Percentiles rank a stretch among this genome's conserved stretches.
Evolutionary conservation across 2,888 invertebrate genomes (phyloP).

Genomic region (Prosopocoilus inquinatus): DNA sequence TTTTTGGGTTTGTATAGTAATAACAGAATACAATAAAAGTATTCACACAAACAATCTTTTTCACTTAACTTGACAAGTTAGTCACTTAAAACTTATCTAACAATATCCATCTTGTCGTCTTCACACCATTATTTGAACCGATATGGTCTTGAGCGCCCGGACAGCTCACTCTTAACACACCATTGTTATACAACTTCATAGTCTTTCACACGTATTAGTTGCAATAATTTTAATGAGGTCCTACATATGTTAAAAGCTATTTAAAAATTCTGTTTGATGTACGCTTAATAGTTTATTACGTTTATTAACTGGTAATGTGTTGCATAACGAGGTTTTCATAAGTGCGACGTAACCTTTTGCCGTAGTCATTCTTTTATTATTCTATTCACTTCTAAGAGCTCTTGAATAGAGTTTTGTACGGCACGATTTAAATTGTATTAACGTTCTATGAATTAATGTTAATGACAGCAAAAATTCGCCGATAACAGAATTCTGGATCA

Average conservation of each 20-base stretch:
- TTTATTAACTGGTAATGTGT: constrained; percentile 1
- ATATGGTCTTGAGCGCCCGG: constrained; percentile 2
- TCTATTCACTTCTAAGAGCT: too few species aligned
- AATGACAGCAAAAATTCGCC: too few species aligned
- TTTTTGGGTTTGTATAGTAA: constrained; percentile 5
- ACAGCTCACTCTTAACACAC: constrained; percentile 3
- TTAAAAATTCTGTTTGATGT: too few species aligned
- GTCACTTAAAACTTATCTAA: constrained; percentile 16
- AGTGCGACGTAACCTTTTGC: too few species aligned
- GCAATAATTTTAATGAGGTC: neutral
- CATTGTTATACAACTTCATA: neutral
- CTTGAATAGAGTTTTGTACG: too few species aligned
- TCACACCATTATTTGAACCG: constrained; percentile 10
- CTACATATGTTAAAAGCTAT: neutral
- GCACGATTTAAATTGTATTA: too few species aligned
- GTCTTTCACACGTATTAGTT: neutral
- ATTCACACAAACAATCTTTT: constrained; percentile 16
- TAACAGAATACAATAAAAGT: constrained; percentile 9
- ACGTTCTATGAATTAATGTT: too few species aligned
- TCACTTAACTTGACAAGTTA: constrained; percentile 17
- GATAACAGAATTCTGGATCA: too few species aligned
- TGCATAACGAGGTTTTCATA: constrained; percentile 1
- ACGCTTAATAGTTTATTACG: neutral
- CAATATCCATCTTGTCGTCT: constrained; percentile 15
- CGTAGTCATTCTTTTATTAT: too few species aligned